Base-by-base conservation (phyloP, 2,797 vertebrate species). In the Phataginus tetradactyla region DNA sequence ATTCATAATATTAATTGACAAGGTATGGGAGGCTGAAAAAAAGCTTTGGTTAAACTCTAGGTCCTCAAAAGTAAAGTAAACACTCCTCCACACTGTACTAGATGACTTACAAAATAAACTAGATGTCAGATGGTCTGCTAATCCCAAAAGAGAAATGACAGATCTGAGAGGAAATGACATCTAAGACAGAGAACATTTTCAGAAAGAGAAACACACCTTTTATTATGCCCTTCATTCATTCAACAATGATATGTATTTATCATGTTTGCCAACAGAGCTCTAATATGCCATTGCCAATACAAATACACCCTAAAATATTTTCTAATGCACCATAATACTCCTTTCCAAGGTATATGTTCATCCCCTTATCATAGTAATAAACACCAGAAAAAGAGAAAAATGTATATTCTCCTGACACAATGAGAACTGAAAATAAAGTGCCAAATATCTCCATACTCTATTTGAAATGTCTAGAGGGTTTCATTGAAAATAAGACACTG, bases 51-150 rank as follows among this genome's bases (percentile, higher is more conserved):
- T 88, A 88, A 57, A 88, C n/a, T 75, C 27, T 37, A 13, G 53
- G 37, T 66, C 45, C 81, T 93, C 21, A 80, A 53, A 18, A 92
- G 80, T 23, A 69, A 84, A 94, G 51, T 64, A 79, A 92, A 75
- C 45, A 51, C 1, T 75, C 20, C n/a, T 55, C 29, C 13, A 53
- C 21, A 59, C 20, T 93, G 85, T 64, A 55, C 45, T 79, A 83
- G 23, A n/a, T 51, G 39, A 6, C 23, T 80, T 85, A n/a, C 6
- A 45, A 93, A 88, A 66, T 89, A 84, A 79, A 68, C 12, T 55
- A 12, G 12, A 32, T 74, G 20, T 91, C 49, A 37, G 27, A 68
- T 66, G 5, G 3, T 23, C 29, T 86, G 13, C n/a, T 77, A 63
- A 42, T 39, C 29, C 2, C 32, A 71, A 32, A 5, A 49, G 51